Evolutionary conservation across 2,888 invertebrate genomes (phyloP), one percentile per base, ranked within the genome.

Genomic region (Tetanocera ferruginea): DNA sequence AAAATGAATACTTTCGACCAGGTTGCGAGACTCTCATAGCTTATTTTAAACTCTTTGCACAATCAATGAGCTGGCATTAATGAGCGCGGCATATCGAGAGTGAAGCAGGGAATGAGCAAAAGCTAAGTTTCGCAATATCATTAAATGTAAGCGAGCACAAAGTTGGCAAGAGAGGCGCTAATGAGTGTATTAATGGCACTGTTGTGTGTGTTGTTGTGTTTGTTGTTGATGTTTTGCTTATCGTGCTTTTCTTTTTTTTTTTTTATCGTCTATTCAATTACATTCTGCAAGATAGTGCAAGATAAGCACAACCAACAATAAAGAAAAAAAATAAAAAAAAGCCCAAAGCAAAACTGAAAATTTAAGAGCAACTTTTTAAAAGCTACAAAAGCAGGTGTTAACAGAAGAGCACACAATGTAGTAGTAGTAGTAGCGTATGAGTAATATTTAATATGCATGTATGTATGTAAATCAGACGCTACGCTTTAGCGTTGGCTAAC

Each of bases 1-100:
- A 66, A 75, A 66, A 28, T 77, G 49, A 52, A 60, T 17, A 11
- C 34, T 52, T 67, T 34, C 67, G 75, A 51, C 17, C 43, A 43
- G 43, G 43, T 43, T 31, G 64, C 64, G n/a, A 4, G n/a, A 17
- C 28, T 31, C 64, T 64, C 31, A 23, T 25, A 19, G 43, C 55
- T 23, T 64, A 49, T 17, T 62, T 37, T 62, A 49, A 28, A 25
- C 23, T 43, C 51, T 28, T 43, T 17, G 60, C 73, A 52, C 25
- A 57, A 57, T 34, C 64, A 64, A 14, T 74, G 51, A 51, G 28
- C 31, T 49, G 51, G 51, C 25, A 51, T 4, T 74, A 74, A 74
- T 66, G 74, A 74, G 74, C 31, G 17, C 60, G 5, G 28, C 11
- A 23, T 62, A 23, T 8, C 43, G 51, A n/a, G 51, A 17, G 25